Conservation (phyloP, 2,113 vertebrate genomes). For the Ceuthmochares aereus region DNA sequence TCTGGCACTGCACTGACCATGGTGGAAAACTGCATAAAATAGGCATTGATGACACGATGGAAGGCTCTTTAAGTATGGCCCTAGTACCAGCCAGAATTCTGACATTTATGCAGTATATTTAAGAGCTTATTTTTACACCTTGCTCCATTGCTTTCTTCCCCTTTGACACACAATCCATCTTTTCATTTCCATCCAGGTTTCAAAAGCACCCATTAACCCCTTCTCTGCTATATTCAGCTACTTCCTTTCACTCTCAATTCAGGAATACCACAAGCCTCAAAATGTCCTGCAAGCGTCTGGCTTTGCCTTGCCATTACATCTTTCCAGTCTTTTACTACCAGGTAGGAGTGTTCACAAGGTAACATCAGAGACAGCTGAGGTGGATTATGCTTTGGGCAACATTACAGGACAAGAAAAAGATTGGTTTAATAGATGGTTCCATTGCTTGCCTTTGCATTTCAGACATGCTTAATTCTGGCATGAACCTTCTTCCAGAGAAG, state of each 20-base stretch:
- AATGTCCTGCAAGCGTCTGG: neutral
- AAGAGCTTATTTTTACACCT: neutral
- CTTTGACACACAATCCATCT: neutral
- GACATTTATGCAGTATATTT: neutral
- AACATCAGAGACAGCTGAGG: neutral
- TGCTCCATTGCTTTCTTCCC: neutral
- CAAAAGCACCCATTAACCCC: neutral
- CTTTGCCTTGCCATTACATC: neutral
- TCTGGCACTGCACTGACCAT: neutral
- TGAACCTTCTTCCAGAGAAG: neutral
- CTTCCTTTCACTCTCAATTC: neutral
- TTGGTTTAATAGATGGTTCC: neutral
- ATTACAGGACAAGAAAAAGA: neutral
- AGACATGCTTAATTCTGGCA: accelerated
- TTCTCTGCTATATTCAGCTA: neutral
- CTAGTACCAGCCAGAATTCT: neutral
- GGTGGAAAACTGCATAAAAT: neutral
- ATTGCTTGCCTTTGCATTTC: neutral
- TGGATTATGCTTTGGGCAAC: neutral
- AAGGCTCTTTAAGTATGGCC: neutral
- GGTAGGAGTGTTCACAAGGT: neutral
- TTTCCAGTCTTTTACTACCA: neutral
- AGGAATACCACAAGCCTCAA: neutral
- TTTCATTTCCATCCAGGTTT: neutral
- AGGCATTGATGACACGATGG: neutral